Evolutionary conservation across 2,888 invertebrate species (phyloP), one percentile per base, ranked within the genome.

Genomic region (Agrotis puta): DNA sequence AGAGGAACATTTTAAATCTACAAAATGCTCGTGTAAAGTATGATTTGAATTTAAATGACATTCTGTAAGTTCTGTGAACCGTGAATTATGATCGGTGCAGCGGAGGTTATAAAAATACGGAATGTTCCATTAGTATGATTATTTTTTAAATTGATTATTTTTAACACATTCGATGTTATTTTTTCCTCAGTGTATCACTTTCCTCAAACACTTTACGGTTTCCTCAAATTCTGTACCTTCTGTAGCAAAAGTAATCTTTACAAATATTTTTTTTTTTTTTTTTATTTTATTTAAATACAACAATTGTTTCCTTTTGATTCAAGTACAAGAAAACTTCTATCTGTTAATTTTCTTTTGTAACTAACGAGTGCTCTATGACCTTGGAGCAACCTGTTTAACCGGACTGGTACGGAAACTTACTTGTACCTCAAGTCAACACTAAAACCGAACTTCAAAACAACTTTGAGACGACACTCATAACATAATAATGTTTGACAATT

Each of bases 341-440:
- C 5, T n/a, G 33, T 47, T 61, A 14, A 2, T 48, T 48, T 22
- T 61, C 1, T 39, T 14, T 47, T 71, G 11, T 18, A 64, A 20
- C 6, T 7, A 24, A 45, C 18, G 7, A 20, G 48, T 56, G 14
- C 11, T 67, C 22, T 43, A n/a, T n/a, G 53, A 3, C 71, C 53
- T 76, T 76, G 65, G 24, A 56, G 50, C 7, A 64, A 77, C 68
- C 51, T 43, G 73, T 64, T 77, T 45, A 24, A 51, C 59, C 43
- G 51, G 59, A 24, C 33, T 4, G 5, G 22, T 57, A 24, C 5
- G 5, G 2, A 24, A 22, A 20, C 16, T 13, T 53, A n/a, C 11
- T 33, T 16, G 58, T 24, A 9, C 0, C 9, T 20, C 27, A 27
- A n/a, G 39, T 39, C 39, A 39, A 11, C 39, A 39, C 39, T 39